Conservation (phyloP, 2,888 invertebrate genomes). For the Portevinia maculata region DNA sequence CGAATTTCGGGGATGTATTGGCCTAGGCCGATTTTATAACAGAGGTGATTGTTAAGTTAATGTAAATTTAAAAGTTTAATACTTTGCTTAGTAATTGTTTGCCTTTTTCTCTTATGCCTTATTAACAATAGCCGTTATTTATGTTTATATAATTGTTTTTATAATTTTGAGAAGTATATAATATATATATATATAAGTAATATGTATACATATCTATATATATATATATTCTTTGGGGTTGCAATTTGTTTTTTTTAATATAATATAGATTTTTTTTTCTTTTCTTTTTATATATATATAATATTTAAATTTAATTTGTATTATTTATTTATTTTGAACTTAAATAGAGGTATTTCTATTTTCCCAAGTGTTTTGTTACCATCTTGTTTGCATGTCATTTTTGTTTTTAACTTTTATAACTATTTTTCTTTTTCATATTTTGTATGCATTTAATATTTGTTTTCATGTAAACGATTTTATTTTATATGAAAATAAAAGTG, state of each 20-base stretch:
- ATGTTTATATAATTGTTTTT: conserved; percentile 44
- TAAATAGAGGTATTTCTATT: conserved; percentile 84
- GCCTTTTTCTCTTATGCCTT: conserved; percentile 1
- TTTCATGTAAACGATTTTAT: background rate
- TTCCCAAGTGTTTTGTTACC: conserved; percentile 80
- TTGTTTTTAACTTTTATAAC: conserved; percentile 32
- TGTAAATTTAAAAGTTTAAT: conserved; percentile 57
- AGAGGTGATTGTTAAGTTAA: too few relatives aligned
- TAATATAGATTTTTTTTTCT: conserved; percentile 59
- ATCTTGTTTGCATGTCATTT: conserved; percentile 53
- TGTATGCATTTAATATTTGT: conserved; percentile 8
- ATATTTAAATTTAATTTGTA: conserved; percentile 74
- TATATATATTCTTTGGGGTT: conserved; percentile 57
- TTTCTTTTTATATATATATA: conserved; percentile 62
- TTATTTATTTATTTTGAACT: conserved; percentile 81
- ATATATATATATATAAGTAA: conserved; percentile 60
- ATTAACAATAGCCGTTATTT: conserved; percentile 60
- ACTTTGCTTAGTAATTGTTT: conserved; percentile 40
- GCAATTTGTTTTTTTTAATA: conserved; percentile 70
- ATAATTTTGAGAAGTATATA: conserved; percentile 61
- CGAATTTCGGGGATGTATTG: too few relatives aligned
- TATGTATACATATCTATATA: conserved; percentile 69
- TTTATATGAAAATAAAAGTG: background rate
- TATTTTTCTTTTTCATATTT: too few relatives aligned
- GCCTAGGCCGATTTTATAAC: too few relatives aligned